These are phyloP conservation scores for Orchestia grillus DNA, from an alignment of 1,140 invertebrate genomes.

Conservation along the genomic window DNA sequence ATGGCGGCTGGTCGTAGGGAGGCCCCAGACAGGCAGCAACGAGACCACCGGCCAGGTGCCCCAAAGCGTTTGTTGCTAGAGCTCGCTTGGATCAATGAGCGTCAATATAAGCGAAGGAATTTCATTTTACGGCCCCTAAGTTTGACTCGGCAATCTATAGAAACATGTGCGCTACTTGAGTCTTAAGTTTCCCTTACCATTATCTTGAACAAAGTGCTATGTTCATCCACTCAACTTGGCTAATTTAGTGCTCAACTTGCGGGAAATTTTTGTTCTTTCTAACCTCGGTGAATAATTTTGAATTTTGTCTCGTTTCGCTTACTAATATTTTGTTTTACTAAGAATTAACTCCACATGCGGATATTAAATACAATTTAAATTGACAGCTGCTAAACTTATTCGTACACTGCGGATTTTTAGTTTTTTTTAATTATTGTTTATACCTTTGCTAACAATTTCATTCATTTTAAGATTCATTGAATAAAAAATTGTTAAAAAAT, in stretches of 20 bases:
- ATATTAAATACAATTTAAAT: neutral
- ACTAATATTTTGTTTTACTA: neutral
- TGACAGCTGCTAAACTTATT: neutral
- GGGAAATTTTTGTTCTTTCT: neutral
- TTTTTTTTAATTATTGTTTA: neutral
- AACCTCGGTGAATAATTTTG: neutral
- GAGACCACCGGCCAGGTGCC: too few species aligned
- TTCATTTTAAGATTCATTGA: neutral
- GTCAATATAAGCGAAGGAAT: too few species aligned
- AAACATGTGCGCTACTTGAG: neutral
- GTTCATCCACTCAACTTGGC: neutral
- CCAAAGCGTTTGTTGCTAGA: too few species aligned
- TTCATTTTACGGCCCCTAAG: too few species aligned
- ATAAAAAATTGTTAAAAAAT: too few species aligned
- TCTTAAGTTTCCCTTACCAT: neutral
- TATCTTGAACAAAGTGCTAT: neutral
- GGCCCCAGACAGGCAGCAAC: too few species aligned
- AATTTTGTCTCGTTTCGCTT: neutral
- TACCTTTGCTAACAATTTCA: neutral
- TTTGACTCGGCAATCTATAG: too few species aligned
- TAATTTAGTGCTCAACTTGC: neutral
- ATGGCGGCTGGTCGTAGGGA: too few species aligned
- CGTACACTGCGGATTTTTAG: too few species aligned
- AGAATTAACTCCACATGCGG: neutral
- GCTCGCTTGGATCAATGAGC: too few species aligned